A percentile compares a stretch with the other conserved stretches of the same genome.
These are phyloP conservation scores for Poecilia picta DNA, from an alignment of 2,797 vertebrate species.

Conservation along the genomic window DNA sequence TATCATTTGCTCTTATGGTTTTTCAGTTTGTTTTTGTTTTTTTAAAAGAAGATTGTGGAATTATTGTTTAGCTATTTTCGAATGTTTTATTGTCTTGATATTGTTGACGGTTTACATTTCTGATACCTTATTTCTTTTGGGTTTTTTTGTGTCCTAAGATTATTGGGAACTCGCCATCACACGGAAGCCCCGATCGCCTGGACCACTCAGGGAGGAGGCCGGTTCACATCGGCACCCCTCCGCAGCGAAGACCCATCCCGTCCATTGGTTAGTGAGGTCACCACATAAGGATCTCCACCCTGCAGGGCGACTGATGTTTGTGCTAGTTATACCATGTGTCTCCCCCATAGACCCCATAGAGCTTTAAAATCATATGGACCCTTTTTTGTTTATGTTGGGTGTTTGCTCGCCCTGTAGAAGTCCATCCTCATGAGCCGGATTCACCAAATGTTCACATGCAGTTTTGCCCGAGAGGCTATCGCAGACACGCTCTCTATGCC, in stretches of 20 bases:
- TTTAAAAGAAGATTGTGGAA: conserved; percentile 44
- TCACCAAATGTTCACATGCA: conserved; percentile 60
- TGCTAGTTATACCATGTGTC: conserved; percentile 70
- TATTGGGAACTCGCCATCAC: conserved; percentile 89
- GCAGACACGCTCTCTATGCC: conserved; percentile 39
- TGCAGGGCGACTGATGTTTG: conserved; percentile 73
- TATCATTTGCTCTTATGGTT: conserved; percentile 74
- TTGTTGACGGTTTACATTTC: conserved; percentile 1
- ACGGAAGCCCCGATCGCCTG: conserved; percentile 84
- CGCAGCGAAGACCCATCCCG: conserved; percentile 88
- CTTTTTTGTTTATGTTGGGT: conserved; percentile 35
- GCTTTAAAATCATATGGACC: conserved; percentile 56
- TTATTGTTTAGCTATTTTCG: conserved; percentile 42
- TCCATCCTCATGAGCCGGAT: conserved; percentile 67
- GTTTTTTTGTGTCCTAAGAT: conserved; percentile 86
- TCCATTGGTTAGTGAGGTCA: conserved; percentile 94
- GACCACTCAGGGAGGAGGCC: conserved; percentile 86
- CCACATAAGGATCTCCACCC: conserved; percentile 64
- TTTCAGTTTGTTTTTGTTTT: conserved; percentile 44
- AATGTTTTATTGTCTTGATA: conserved; percentile 22
- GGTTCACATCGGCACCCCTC: conserved; percentile 81
- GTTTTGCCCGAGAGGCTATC: conserved; percentile 59
- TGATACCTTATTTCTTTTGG: conserved; percentile 61
- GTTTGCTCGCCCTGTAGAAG: conserved; percentile 53
- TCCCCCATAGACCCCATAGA: conserved; percentile 70